phyloP scores from a whole-genome alignment of 2,797 vertebrate genomes.

The Manis javanica region DNA sequence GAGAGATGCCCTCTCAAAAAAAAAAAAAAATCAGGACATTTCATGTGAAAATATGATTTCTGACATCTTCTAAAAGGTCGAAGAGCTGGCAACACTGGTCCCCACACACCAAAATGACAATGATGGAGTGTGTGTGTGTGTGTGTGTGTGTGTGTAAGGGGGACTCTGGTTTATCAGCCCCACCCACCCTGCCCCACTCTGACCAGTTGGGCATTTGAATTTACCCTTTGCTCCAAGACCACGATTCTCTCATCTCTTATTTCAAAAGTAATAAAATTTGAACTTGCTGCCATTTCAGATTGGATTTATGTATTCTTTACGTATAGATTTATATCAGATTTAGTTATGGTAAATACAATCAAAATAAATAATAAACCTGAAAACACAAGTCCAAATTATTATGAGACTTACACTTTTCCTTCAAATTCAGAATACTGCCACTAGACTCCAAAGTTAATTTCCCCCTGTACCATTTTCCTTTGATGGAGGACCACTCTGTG shows the following conservation, averaged over 20 bases:
- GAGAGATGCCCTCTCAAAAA: no score
- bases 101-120: background rate
- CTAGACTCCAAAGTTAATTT: background rate
- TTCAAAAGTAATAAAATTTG: background rate
- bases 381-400: background rate
- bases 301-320: background rate
- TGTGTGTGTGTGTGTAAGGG: background rate
- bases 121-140: fast-evolving
- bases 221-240: background rate
- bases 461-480: background rate
- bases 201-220: background rate
- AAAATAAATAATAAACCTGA: background rate
- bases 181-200: no score
- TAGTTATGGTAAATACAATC: background rate
- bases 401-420: background rate
- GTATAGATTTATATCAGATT: background rate
- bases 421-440: background rate
- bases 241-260: background rate
- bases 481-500: background rate
- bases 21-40: background rate
- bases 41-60: background rate
- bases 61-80: background rate
- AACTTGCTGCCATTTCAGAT: background rate
- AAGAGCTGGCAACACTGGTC: background rate
- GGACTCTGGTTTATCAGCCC: background rate